Conservation (phyloP, 2,797 vertebrate species). For the Rousettus madagascariensis region DNA sequence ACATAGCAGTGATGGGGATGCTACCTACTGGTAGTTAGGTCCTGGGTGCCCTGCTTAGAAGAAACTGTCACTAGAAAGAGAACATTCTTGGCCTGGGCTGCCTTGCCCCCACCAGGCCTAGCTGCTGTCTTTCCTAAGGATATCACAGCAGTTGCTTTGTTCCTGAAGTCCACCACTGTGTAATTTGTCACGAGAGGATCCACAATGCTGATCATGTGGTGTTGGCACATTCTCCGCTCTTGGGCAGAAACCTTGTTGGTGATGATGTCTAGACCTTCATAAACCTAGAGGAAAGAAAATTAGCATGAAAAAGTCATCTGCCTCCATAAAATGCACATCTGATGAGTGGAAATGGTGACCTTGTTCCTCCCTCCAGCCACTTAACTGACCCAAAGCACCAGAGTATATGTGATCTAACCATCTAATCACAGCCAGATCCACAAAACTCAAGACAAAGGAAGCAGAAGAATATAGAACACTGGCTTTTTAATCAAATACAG, state of each 20-base stretch:
- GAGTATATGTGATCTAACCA: conserved; percentile 16
- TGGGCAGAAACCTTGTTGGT: conserved; percentile 94
- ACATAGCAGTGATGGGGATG: background rate
- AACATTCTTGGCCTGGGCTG: background rate
- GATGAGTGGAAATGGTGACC: background rate
- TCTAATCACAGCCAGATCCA: background rate
- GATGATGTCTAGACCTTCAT: conserved; percentile 95
- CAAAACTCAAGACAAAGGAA: conserved; percentile 18
- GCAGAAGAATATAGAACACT: background rate
- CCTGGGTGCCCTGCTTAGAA: background rate
- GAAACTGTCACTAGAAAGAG: conserved; percentile 1
- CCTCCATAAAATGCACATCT: background rate
- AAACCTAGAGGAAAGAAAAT: conserved; percentile 87
- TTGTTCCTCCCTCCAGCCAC: background rate
- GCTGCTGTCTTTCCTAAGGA: conserved; percentile 86
- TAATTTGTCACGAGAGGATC: conserved; percentile 94
- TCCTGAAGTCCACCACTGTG: conserved; percentile 96
- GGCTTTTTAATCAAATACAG: conserved; percentile 29
- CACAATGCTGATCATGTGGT: conserved; percentile 98
- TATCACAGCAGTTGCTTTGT: conserved; percentile 94
- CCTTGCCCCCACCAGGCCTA: background rate
- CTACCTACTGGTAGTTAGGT: background rate
- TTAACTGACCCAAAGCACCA: conserved; percentile 18
- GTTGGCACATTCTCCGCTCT: conserved; percentile 90
- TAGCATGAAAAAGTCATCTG: conserved; percentile 34